A percentile compares a stretch with the other conserved stretches of the same genome.
Conservation (phyloP, 53 echinoderm and acorn worm species). For the Holothuria scabra region DNA sequence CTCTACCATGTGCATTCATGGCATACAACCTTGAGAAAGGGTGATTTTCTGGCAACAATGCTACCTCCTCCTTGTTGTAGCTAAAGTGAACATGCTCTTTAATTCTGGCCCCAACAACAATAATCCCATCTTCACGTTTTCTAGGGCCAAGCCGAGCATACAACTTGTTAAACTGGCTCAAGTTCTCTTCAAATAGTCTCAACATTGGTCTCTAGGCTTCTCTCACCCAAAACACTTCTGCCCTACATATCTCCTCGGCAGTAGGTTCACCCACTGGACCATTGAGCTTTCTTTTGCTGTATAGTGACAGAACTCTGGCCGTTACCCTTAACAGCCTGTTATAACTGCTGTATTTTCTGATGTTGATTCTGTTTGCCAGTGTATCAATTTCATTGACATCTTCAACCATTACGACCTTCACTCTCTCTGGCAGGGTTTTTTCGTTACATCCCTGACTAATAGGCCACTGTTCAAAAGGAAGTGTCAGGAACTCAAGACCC, state of each 20-base stretch:
- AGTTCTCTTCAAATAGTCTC: constrained; percentile 9
- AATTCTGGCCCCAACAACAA: constrained; percentile 49
- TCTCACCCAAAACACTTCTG: neutral
- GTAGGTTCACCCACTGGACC: too few relatives aligned
- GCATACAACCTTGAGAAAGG: constrained; percentile 50
- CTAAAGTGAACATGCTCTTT: constrained; percentile 52
- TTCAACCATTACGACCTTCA: constrained; percentile 43
- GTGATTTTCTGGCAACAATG: constrained; percentile 46
- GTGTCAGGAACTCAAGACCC: constrained; percentile 40
- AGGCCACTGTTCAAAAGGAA: constrained; percentile 47
- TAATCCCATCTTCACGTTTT: constrained; percentile 49
- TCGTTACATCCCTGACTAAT: constrained; percentile 41
- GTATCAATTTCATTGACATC: constrained; percentile 17
- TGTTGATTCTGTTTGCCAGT: constrained; percentile 37
- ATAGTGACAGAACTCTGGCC: constrained; percentile 25
- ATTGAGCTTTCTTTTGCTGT: too few relatives aligned
- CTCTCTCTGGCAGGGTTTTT: constrained; percentile 29
- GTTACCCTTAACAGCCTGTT: constrained; percentile 46
- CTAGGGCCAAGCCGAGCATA: constrained; percentile 32
- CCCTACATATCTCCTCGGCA: too few relatives aligned
- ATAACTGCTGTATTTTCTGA: constrained; percentile 33
- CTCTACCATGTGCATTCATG: constrained; percentile 16
- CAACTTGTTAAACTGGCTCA: constrained; percentile 1
- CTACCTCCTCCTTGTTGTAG: constrained; percentile 46
- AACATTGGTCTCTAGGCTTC: constrained; percentile 39